Evolutionary conservation across 2,888 invertebrate species (phyloP).

Genomic region (Calameuta filiformis): DNA sequence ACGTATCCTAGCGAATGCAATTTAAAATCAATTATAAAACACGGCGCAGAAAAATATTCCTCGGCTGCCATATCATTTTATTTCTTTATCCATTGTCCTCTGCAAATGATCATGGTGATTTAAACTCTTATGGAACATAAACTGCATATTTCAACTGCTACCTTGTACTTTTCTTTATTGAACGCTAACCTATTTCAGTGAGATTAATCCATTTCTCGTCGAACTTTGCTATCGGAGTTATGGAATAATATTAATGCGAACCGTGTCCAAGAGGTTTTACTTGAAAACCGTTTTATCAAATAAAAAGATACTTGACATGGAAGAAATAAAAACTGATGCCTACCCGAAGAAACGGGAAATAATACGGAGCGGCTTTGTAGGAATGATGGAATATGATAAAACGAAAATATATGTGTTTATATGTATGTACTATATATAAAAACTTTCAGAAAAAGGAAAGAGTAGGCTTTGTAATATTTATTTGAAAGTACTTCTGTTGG

Average conservation of each 20-base stretch:
- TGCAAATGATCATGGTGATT: not conserved
- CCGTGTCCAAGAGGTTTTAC: not conserved
- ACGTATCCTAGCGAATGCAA: not conserved
- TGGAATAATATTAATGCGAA: not conserved
- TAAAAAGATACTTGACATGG: not conserved
- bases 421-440: not conserved
- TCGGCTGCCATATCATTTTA: not conserved
- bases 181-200: too few species aligned
- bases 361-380: not conserved
- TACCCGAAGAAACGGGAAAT: not conserved
- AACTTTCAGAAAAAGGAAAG: not conserved
- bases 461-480: not conserved
- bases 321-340: not conserved
- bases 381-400: constrained; percentile 7
- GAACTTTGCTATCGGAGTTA: not conserved
- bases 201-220: not conserved
- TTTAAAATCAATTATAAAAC: not conserved
- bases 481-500: not conserved
- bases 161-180: not conserved
- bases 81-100: not conserved
- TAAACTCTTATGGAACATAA: not conserved
- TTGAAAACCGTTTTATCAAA: not conserved
- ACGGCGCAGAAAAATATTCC: not conserved
- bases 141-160: not conserved
- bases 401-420: not conserved